Conservation (phyloP, 2,888 invertebrate species). For the Trichopria drosophilae region DNA sequence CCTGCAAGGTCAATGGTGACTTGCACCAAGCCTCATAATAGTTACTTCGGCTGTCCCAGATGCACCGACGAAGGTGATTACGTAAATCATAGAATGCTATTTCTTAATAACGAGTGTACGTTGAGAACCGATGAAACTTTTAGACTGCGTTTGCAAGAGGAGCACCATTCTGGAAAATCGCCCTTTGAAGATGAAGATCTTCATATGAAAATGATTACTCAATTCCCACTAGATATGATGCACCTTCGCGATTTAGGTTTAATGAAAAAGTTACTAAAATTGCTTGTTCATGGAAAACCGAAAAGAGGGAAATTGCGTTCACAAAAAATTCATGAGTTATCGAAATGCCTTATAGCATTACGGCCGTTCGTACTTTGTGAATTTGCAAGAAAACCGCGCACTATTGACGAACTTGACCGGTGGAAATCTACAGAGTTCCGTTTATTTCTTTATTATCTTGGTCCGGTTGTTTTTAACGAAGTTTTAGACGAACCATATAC, state of each 20-base stretch:
- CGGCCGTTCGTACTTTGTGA: slow-evolving; percentile 19
- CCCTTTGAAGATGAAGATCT: slow-evolving; percentile 1
- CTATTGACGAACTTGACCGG: slow-evolving; percentile 23
- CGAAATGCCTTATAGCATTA: neutral
- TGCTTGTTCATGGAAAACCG: neutral
- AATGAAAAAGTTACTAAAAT: slow-evolving; percentile 7
- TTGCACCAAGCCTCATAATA: slow-evolving; percentile 26
- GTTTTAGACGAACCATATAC: slow-evolving; percentile 21
- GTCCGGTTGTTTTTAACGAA: slow-evolving; percentile 30
- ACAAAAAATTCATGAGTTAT: neutral
- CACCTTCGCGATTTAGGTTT: slow-evolving; percentile 1
- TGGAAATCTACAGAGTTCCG: slow-evolving; percentile 37
- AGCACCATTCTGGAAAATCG: neutral
- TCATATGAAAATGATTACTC: neutral
- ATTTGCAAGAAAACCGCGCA: slow-evolving; percentile 34
- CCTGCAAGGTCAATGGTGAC: slow-evolving; percentile 29
- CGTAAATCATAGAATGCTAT: slow-evolving; percentile 23
- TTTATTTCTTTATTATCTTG: slow-evolving; percentile 33
- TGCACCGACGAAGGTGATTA: slow-evolving; percentile 27
- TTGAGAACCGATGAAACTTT: slow-evolving; percentile 20
- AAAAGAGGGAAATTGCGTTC: slow-evolving; percentile 6
- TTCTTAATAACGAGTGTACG: slow-evolving; percentile 20
- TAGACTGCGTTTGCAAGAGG: neutral
- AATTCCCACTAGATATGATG: slow-evolving; percentile 8
- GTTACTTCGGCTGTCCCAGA: slow-evolving; percentile 27